Evolutionary conservation across 2,888 invertebrate species (phyloP).

Genomic region (Hoplodrina ambigua): DNA sequence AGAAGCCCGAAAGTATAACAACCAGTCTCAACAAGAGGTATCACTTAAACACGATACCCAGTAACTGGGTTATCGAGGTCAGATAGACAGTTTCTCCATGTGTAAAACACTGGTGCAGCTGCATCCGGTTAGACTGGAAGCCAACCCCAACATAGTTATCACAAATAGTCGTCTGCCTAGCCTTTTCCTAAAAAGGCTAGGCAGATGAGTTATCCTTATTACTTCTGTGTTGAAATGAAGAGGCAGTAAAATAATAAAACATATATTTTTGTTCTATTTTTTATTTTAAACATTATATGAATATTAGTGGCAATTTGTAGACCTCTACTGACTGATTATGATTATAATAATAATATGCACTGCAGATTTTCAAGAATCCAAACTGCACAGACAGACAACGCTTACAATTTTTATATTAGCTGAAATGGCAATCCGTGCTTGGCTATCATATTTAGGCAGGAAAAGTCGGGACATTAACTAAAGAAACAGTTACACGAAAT

Average conservation of each 20-base stretch:
- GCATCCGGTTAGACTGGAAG: too few species aligned
- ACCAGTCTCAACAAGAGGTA: too few species aligned
- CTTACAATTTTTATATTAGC: slow-evolving; percentile 39
- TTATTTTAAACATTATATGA: slow-evolving; percentile 69
- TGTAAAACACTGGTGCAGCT: too few species aligned
- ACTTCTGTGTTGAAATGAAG: too few species aligned
- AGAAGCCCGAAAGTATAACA: too few species aligned
- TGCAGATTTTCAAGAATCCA: slow-evolving; percentile 39
- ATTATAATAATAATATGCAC: slow-evolving; percentile 43
- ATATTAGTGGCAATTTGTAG: slow-evolving; percentile 67
- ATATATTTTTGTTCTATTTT: slow-evolving; percentile 63
- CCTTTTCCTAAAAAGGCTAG: too few species aligned
- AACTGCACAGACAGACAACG: slow-evolving; percentile 41
- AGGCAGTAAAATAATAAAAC: slow-evolving; percentile 15
- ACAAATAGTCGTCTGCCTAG: too few species aligned
- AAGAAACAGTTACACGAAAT: slow-evolving; percentile 38
- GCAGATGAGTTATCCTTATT: too few species aligned
- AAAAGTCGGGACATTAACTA: slow-evolving; percentile 38
- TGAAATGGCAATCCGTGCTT: slow-evolving; percentile 46
- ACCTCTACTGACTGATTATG: slow-evolving; percentile 61
- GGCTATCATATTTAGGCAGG: slow-evolving; percentile 51
- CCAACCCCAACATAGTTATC: too few species aligned
- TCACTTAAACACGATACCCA: too few species aligned
- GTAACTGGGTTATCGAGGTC: too few species aligned
- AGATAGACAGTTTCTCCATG: too few species aligned